Evolutionary conservation across 2,888 invertebrate species (phyloP).

Genomic region (Hanleya hanleyi): DNA sequence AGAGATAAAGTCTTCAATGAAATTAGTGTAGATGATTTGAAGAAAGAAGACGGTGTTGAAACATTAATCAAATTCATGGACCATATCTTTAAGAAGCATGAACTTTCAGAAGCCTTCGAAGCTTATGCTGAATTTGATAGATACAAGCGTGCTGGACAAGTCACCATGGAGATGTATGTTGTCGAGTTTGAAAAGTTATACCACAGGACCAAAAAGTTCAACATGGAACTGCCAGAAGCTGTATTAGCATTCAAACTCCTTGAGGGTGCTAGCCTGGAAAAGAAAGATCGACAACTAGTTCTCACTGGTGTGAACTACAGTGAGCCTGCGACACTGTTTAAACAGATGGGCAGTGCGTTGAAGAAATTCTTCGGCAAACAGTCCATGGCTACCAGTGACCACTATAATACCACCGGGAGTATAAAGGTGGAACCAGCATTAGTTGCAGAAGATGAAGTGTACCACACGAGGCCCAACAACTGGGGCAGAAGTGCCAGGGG

Average conservation of each 20-base stretch:
- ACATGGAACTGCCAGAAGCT: constrained; percentile 27
- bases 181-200: constrained; percentile 25
- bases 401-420: no score
- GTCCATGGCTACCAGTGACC: neutral
- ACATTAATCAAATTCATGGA: constrained; percentile 26
- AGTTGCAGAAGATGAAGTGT: no score
- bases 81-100: constrained; percentile 28
- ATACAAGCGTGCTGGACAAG: constrained; percentile 7
- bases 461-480: no score
- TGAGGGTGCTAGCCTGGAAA: neutral
- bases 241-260: constrained; percentile 28
- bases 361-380: constrained; percentile 4
- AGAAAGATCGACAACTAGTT: constrained; percentile 11
- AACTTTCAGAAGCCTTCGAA: constrained; percentile 30
- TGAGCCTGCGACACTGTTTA: neutral
- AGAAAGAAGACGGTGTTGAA: constrained; percentile 24
- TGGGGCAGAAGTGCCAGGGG: no score
- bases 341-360: neutral
- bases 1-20: no score
- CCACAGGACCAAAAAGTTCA: constrained; percentile 21
- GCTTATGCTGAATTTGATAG: constrained; percentile 31
- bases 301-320: constrained; percentile 9
- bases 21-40: no score
- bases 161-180: constrained; percentile 26
- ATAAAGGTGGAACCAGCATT: no score